Evolutionary conservation across 2,113 vertebrate genomes (phyloP).

Genomic region (Daubentonia madagascariensis): DNA sequence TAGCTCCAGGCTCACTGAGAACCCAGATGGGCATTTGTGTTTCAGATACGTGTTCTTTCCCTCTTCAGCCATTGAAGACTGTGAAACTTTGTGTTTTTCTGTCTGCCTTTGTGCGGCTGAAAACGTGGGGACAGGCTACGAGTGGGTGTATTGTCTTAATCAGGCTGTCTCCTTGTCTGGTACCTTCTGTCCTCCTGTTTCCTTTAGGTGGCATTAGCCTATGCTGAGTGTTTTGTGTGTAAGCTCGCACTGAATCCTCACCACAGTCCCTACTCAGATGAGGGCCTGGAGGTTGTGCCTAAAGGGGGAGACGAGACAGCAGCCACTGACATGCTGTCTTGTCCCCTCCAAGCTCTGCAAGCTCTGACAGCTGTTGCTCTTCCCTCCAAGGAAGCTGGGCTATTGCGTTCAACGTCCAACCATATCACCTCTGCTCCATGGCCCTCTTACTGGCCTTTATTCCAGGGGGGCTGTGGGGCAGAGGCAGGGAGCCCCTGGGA

Average conservation of each 20-base stretch:
- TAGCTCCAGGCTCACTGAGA: not conserved
- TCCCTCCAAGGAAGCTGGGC: fast-evolving
- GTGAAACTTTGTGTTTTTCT: not conserved
- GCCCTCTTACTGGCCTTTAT: not conserved
- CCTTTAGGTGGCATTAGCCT: not conserved
- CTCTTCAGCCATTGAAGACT: not conserved
- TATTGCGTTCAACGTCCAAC: not conserved
- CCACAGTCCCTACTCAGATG: not conserved
- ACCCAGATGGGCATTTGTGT: not conserved
- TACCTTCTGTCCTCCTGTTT: not conserved
- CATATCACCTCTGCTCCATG: fast-evolving
- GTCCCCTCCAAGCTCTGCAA: too few relatives aligned
- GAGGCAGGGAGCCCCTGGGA: not conserved
- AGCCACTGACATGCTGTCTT: not conserved
- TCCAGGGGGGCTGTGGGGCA: fast-evolving
- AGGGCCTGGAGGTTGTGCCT: not conserved
- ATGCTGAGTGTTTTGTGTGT: not conserved
- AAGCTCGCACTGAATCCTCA: not conserved
- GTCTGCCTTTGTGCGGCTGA: not conserved
- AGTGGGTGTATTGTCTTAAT: not conserved
- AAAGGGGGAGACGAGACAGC: too few relatives aligned
- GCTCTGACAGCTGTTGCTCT: fast-evolving
- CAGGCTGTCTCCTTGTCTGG: not conserved
- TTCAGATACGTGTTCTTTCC: not conserved
- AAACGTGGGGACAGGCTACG: not conserved